Evolutionary conservation across 2,888 invertebrate species (phyloP).

Genomic region (Nomada goodeniana): DNA sequence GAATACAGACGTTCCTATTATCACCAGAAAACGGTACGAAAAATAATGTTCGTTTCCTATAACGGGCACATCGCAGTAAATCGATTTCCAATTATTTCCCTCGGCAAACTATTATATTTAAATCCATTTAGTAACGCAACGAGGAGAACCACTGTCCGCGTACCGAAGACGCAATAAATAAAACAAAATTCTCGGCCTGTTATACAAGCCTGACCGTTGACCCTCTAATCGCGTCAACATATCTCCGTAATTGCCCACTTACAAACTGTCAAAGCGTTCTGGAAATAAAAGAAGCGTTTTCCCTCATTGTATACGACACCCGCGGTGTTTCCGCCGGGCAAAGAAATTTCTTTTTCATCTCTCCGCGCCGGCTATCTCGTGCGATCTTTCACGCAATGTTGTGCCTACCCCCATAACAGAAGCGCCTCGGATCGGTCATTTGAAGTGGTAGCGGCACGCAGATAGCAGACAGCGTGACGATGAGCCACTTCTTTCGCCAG

Average conservation of each 20-base stretch:
- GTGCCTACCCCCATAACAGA: constrained; percentile 38
- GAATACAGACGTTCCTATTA: no score
- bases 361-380: constrained; percentile 3
- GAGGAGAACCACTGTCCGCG: no score
- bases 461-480: constrained; percentile 78
- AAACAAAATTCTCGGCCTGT: background rate
- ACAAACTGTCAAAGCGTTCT: background rate
- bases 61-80: no score
- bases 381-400: constrained; percentile 47
- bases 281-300: background rate
- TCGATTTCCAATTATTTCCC: no score
- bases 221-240: background rate
- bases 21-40: no score
- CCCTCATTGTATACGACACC: background rate
- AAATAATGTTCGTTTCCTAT: no score
- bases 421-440: constrained; percentile 59
- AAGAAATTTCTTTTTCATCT: constrained; percentile 37
- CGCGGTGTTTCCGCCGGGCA: background rate
- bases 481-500: constrained; percentile 69
- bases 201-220: no score
- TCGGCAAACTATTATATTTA: no score
- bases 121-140: no score
- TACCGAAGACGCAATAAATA: background rate
- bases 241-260: background rate
- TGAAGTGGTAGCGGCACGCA: constrained; percentile 65